These are phyloP conservation scores for Dinocampus coccinellae DNA, from an alignment of 2,888 invertebrate genomes.

Conservation along the genomic window DNA sequence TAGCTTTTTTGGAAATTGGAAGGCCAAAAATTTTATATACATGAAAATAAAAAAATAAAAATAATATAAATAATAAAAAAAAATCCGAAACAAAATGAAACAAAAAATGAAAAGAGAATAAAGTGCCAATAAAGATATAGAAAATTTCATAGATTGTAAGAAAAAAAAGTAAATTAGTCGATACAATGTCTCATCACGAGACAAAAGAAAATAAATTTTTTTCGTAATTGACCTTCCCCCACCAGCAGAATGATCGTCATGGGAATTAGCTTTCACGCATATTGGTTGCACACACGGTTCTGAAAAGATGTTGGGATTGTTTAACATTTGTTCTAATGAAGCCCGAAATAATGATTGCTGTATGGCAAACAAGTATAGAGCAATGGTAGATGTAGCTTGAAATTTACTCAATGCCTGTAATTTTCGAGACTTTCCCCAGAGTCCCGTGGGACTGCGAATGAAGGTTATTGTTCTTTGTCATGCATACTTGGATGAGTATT, in stretches of 20 bases:
- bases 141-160: not conserved
- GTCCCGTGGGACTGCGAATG: slow-evolving; percentile 37
- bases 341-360: slow-evolving; percentile 27
- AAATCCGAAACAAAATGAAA: too few species aligned
- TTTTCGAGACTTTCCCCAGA: slow-evolving; percentile 36
- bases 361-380: slow-evolving; percentile 14
- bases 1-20: too few species aligned
- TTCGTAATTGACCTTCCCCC: slow-evolving; percentile 22
- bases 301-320: slow-evolving; percentile 36
- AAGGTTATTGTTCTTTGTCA: slow-evolving; percentile 31
- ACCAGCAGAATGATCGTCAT: slow-evolving; percentile 35
- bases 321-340: slow-evolving; percentile 46
- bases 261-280: slow-evolving; percentile 37
- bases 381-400: too few species aligned
- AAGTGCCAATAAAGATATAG: slow-evolving; percentile 11
- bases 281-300: slow-evolving; percentile 34
- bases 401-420: slow-evolving; percentile 30
- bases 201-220: slow-evolving; percentile 16
- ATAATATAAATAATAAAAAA: too few species aligned
- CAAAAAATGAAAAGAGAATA: not conserved
- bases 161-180: slow-evolving; percentile 5
- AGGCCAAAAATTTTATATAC: too few species aligned
- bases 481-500: slow-evolving; percentile 12
- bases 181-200: slow-evolving; percentile 38
- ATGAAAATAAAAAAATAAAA: too few species aligned